Base-by-base conservation (phyloP, 1,140 invertebrate genomes). In the Scylla paramamosain region DNA sequence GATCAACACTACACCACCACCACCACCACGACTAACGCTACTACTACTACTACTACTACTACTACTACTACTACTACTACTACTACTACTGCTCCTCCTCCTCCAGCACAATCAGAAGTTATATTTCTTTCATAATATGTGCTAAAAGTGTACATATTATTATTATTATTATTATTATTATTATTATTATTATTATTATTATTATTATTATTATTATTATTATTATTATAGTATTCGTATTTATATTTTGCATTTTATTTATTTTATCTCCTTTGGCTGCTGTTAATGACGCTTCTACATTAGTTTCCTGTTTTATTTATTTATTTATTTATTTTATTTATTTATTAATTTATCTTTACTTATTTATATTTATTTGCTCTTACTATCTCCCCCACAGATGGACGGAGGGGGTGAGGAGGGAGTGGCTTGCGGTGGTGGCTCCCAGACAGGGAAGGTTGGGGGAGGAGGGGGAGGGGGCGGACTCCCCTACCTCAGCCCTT, bases 321-420 rank as follows among this genome's bases (percentile, higher is more conserved):
- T n/a, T n/a, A n/a, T n/a, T n/a, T n/a, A n/a, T n/a, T n/a, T n/a
- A 39, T 39, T 39, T 39, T 39, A 39, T 39, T 39, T 6, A 6
- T 39, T 39, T 39, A 6, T 39, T 39, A 1, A 39, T 39, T 39
- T 2, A 39, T 39, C 10, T 20, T 59, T 4, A 59, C 10, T 59
- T 59, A 14, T 59, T 59, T 59, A 12, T 59, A 20, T 59, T 59
- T n/a, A n/a, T 77, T 77, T 77, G 0, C 20, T 77, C n/a, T 39
- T 6, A 39, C 39, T 39, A 6, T 39, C 6, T 14, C 46, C 39
- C 25, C 45, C 25, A 10, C 89, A 91, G 89, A 32, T 91, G 89
- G 89, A 91, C 89, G n/a, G 89, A 91, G 89, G 89, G 89, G 89
- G 89, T 91, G 48, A 48, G 89, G 89, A 91, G 59, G 89, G 89